Percentiles rank a stretch among this genome's conserved stretches.
These are phyloP conservation scores for Anoncus sp. DNA, from an alignment of 2,888 invertebrate genomes.

Conservation along the genomic window DNA sequence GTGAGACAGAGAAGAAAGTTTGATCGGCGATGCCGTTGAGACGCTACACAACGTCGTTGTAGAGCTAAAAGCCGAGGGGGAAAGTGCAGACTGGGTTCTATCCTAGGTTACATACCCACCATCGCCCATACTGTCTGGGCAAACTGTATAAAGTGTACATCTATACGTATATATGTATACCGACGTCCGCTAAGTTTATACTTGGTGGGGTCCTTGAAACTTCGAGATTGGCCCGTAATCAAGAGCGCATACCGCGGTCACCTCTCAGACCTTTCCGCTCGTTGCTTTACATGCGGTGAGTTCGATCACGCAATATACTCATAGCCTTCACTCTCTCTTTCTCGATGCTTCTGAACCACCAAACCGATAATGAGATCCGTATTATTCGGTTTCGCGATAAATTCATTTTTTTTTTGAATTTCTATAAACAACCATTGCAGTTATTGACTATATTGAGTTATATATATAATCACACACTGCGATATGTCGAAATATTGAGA, in stretches of 20 bases:
- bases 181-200: conserved; percentile 47
- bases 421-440: conserved; percentile 14
- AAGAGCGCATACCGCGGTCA: conserved; percentile 58
- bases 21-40: conserved; percentile 27
- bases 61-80: conserved; percentile 40
- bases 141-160: conserved; percentile 22
- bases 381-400: conserved; percentile 3
- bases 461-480: neutral
- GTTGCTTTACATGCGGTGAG: conserved; percentile 26
- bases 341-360: neutral
- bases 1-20: neutral
- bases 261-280: conserved; percentile 29
- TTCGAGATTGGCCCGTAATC: conserved; percentile 61
- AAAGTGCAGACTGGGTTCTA: conserved; percentile 44
- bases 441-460: neutral
- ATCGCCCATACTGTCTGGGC: conserved; percentile 4
- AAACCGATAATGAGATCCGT: conserved; percentile 16
- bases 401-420: neutral
- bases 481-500: conserved; percentile 25
- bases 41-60: conserved; percentile 11
- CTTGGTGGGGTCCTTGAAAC: conserved; percentile 51
- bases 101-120: conserved; percentile 18
- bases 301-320: conserved; percentile 59
- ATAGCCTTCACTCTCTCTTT: conserved; percentile 14
- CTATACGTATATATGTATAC: conserved; percentile 17